Conservation (phyloP, 2,888 invertebrate species). For the Idaea dimidiata region DNA sequence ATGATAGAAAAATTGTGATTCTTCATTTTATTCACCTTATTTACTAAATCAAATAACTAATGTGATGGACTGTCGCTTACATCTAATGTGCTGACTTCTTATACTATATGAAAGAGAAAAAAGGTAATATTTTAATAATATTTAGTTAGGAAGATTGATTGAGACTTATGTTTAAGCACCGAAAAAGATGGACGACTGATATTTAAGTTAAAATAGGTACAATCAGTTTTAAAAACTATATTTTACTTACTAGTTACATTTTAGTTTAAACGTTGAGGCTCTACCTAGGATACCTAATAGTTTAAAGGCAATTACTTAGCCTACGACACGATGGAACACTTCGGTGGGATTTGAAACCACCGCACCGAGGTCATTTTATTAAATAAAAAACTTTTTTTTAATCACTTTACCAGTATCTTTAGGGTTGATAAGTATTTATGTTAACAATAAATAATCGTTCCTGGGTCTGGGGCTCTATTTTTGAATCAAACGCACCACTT, state of each 20-base stretch:
- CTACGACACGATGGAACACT: too few relatives aligned
- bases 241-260: neutral
- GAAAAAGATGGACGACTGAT: slow-evolving; percentile 41
- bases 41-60: slow-evolving; percentile 46
- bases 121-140: slow-evolving; percentile 6
- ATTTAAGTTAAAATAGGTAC: slow-evolving; percentile 19
- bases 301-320: too few relatives aligned
- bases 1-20: slow-evolving; percentile 15
- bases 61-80: slow-evolving; percentile 59
- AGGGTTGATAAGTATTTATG: too few relatives aligned
- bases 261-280: neutral
- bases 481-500: too few relatives aligned
- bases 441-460: too few relatives aligned
- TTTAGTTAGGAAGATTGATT: slow-evolving; percentile 21
- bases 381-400: too few relatives aligned
- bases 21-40: slow-evolving; percentile 33
- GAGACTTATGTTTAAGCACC: slow-evolving; percentile 46
- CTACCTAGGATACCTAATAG: too few relatives aligned
- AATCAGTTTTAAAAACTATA: slow-evolving; percentile 22
- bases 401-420: too few relatives aligned
- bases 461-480: too few relatives aligned
- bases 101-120: slow-evolving; percentile 27
- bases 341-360: too few relatives aligned
- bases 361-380: too few relatives aligned
- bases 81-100: slow-evolving; percentile 45